Evolutionary conservation across 2,888 invertebrate species (phyloP).

Genomic region (Rhynchonema sp.): DNA sequence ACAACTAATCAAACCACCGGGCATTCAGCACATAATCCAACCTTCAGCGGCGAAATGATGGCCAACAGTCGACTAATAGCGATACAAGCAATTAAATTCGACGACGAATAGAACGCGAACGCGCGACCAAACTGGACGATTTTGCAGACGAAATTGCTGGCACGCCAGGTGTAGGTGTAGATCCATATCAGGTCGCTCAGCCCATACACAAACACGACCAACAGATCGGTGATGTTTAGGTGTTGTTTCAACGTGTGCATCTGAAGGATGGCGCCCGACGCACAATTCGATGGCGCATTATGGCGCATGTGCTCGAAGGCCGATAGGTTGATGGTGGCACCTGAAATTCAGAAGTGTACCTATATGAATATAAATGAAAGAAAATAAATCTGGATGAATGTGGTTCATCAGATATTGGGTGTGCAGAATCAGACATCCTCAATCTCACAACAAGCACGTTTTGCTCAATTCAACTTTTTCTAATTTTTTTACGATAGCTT

Average conservation of each 20-base stretch:
- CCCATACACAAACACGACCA: slow-evolving; percentile 6
- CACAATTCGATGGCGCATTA: not conserved
- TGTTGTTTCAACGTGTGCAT: slow-evolving; percentile 1
- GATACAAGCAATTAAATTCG: slow-evolving; percentile 3
- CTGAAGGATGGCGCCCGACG: not conserved
- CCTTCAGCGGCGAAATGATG: not conserved
- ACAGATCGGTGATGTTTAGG: slow-evolving; percentile 5
- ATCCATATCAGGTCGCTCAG: slow-evolving; percentile 3
- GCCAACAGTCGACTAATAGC: not conserved
- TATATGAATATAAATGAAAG: no score
- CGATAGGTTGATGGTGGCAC: not conserved
- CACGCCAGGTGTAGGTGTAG: slow-evolving; percentile 4
- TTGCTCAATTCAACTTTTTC: no score
- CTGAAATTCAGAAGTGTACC: not conserved
- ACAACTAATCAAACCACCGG: no score
- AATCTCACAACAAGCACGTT: no score
- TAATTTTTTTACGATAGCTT: no score
- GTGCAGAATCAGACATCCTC: no score
- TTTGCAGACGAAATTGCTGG: slow-evolving; percentile 1
- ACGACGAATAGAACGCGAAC: slow-evolving; percentile 2
- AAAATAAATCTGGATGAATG: no score
- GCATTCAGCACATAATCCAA: no score
- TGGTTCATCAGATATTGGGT: no score
- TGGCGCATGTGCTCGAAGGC: not conserved
- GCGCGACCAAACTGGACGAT: not conserved